A percentile compares a stretch with the other conserved stretches of the same genome.
phyloP scores from a whole-genome alignment of 2,888 invertebrate genomes.

The Carcina quercana region DNA sequence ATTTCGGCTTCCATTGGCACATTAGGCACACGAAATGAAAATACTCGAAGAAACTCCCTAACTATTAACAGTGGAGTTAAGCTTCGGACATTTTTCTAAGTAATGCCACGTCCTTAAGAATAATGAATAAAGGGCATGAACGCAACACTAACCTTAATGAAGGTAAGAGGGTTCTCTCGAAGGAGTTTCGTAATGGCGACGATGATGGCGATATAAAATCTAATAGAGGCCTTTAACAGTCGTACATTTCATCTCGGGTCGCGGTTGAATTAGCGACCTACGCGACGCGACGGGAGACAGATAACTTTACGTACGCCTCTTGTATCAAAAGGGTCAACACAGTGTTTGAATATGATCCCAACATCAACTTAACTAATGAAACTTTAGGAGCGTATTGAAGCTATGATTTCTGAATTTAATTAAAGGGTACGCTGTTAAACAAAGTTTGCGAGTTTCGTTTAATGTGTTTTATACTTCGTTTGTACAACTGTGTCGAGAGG shows the following conservation, averaged over 20 bases:
- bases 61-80: conserved; percentile 44
- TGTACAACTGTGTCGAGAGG: too few species aligned
- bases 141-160: conserved; percentile 51
- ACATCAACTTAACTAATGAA: conserved; percentile 7
- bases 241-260: conserved; percentile 25
- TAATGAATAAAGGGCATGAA: conserved; percentile 51
- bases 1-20: too few species aligned
- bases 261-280: conserved; percentile 28
- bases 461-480: too few species aligned
- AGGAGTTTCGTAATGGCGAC: conserved; percentile 49
- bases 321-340: conserved; percentile 11
- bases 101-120: conserved; percentile 48
- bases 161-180: conserved; percentile 43
- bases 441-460: neutral
- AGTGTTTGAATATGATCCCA: conserved; percentile 5
- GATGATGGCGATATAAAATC: conserved; percentile 61
- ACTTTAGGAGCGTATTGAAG: conserved; percentile 2
- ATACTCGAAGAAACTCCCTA: too few species aligned
- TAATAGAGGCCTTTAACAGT: conserved; percentile 52
- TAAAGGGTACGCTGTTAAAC: neutral
- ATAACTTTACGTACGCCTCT: conserved; percentile 9
- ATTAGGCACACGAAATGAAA: too few species aligned
- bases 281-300: conserved; percentile 17
- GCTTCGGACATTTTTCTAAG: conserved; percentile 44
- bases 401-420: conserved; percentile 2